These are phyloP conservation scores for Microdon myrmicae DNA, from an alignment of 2,888 invertebrate species.

Conservation along the genomic window DNA sequence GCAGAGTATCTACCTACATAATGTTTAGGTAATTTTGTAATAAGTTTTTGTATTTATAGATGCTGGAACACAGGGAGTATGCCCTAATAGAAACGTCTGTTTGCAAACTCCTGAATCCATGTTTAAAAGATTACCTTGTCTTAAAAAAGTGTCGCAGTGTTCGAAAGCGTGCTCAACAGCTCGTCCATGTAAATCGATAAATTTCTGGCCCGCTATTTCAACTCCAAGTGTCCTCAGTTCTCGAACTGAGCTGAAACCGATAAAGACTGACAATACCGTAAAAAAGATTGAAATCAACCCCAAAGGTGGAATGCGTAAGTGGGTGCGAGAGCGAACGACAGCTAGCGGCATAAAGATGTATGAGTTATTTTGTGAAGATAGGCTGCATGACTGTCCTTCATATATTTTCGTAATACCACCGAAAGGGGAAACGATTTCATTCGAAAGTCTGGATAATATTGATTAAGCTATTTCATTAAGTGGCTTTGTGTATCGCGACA, in stretches of 20 bases:
- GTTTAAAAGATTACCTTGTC: too few relatives aligned
- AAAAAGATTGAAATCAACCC: not conserved
- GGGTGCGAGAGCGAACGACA: not conserved
- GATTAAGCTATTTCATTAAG: not conserved
- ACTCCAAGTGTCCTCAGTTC: not conserved
- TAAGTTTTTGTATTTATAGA: too few relatives aligned
- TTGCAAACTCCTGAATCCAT: too few relatives aligned
- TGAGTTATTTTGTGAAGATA: slow-evolving; percentile 14
- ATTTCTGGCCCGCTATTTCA: not conserved
- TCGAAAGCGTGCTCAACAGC: too few relatives aligned
- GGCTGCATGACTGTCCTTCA: slow-evolving; percentile 14
- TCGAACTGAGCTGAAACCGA: not conserved
- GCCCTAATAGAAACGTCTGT: too few relatives aligned
- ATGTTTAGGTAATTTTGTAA: too few relatives aligned
- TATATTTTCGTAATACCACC: slow-evolving; percentile 16
- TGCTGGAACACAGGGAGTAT: too few relatives aligned
- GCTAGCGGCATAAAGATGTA: slow-evolving; percentile 11
- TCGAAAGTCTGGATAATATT: slow-evolving; percentile 15
- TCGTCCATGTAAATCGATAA: too few relatives aligned
- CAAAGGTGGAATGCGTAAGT: too few relatives aligned
- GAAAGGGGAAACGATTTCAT: slow-evolving; percentile 14
- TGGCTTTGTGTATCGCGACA: too few relatives aligned
- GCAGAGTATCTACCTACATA: too few relatives aligned
- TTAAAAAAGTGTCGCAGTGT: too few relatives aligned
- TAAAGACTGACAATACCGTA: not conserved